phyloP scores from a whole-genome alignment of 2,797 vertebrate genomes.

The Menidia menidia region DNA sequence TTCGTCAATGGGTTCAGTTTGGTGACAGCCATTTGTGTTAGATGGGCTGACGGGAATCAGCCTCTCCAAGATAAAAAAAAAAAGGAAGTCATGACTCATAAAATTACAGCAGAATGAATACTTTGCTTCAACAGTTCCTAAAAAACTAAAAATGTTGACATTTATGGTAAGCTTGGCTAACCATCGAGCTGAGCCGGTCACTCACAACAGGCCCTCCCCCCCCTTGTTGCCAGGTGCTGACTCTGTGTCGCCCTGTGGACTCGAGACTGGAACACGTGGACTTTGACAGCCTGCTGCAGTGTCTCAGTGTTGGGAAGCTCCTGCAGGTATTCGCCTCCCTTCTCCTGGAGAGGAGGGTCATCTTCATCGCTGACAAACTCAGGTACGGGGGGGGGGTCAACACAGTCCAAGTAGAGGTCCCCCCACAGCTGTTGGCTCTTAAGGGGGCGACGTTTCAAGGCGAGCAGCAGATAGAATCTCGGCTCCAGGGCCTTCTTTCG shows the following conservation, averaged over 20 bases:
- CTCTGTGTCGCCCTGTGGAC: slow-evolving; percentile 92
- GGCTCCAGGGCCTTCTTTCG: too few relatives aligned
- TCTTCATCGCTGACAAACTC: slow-evolving; percentile 95
- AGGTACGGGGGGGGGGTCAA: slow-evolving; percentile 77
- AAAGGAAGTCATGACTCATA: background rate
- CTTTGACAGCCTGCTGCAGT: slow-evolving; percentile 93
- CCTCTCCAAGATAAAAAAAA: background rate
- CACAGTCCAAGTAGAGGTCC: too few relatives aligned
- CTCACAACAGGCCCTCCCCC: background rate
- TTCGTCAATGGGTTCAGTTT: slow-evolving; percentile 21
- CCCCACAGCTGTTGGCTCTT: too few relatives aligned
- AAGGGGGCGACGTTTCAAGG: too few relatives aligned
- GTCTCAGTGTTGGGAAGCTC: slow-evolving; percentile 87
- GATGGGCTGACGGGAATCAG: slow-evolving; percentile 3
- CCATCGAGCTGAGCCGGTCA: background rate
- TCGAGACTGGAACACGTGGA: slow-evolving; percentile 96
- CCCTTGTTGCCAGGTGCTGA: slow-evolving; percentile 85
- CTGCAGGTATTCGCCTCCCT: slow-evolving; percentile 94
- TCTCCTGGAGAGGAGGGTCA: slow-evolving; percentile 94
- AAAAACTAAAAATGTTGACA: background rate
- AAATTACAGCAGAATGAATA: too few relatives aligned
- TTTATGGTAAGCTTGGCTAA: background rate
- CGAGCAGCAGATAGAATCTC: too few relatives aligned
- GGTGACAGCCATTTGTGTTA: slow-evolving; percentile 12
- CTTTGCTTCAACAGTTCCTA: too few relatives aligned